Evolutionary conservation across 2,888 invertebrate genomes (phyloP).

Genomic region (Drosophila kokeensis): DNA sequence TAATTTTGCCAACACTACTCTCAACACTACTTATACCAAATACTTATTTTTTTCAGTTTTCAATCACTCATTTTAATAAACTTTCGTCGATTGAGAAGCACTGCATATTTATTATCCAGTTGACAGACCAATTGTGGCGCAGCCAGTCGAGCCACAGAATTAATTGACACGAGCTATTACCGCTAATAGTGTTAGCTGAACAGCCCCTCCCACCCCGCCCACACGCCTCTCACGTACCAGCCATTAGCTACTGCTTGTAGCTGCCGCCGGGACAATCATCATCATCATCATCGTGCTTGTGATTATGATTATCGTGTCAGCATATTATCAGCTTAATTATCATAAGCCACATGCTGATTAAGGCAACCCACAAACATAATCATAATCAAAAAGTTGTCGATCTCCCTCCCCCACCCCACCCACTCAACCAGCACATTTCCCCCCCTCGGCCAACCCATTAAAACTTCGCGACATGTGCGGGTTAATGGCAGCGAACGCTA

Average conservation of each 20-base stretch:
- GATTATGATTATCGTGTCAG: constrained; percentile 48
- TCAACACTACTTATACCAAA: not conserved
- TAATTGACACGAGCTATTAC: constrained; percentile 33
- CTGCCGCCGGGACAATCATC: constrained; percentile 5
- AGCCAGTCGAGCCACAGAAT: constrained; percentile 31
- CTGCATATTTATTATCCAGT: constrained; percentile 11
- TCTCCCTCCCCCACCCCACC: not conserved
- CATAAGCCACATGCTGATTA: constrained; percentile 58
- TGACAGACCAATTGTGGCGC: constrained; percentile 12
- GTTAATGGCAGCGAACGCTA: constrained; percentile 42
- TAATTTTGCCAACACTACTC: too few relatives aligned
- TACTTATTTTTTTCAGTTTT: not conserved
- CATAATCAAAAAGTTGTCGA: constrained; percentile 63
- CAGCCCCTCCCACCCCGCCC: too few relatives aligned
- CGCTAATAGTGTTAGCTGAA: constrained; percentile 18
- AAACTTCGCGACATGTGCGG: constrained; percentile 19
- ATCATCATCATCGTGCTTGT: constrained; percentile 2
- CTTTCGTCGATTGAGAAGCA: constrained; percentile 15
- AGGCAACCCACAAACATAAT: constrained; percentile 48
- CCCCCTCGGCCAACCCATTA: not conserved
- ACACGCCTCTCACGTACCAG: not conserved
- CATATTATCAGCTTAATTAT: constrained; percentile 56
- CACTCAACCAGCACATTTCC: not conserved
- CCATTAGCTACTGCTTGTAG: not conserved
- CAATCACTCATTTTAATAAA: not conserved